Base-by-base conservation (phyloP, 2,888 invertebrate species). In the Melinaea menophilus region DNA sequence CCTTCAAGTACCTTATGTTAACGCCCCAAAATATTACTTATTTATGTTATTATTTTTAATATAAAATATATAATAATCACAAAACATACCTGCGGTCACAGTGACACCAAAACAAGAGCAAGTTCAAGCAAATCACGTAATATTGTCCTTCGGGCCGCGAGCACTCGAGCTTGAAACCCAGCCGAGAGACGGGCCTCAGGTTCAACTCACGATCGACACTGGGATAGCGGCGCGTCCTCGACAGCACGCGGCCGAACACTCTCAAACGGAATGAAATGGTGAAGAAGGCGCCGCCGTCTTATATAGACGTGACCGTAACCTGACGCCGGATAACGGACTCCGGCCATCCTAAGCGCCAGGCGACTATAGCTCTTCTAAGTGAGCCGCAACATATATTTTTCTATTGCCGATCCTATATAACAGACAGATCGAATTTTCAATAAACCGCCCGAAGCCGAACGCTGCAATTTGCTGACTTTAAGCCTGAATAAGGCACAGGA, bases 301-400 rank as follows among this genome's bases (percentile, higher is more conserved):
- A 84, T 90, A 90, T 90, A 90, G 90, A 90, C 90, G 84, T 85
- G 82, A 85, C 84, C 86, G 88, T 89, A 90, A 90, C 90, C 90
- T 90, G 90, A 88, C 90, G 88, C 88, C 86, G 88, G 84, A 90
- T 90, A 90, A 90, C 90, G 90, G 90, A 78, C 84, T 85, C 79
- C 77, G 73, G 74, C 77, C 77, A 77, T 75, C 80, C 72, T 74
- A 69, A 60, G 69, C 72, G 78, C 75, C 79, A 76, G 72, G 69
- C 83, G 73, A 86, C 73, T 79, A 71, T 76, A 75, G 71, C 78
- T 79, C 81, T 66, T 67, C 58, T 71, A 11, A n/a, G 58, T 33
- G 34, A 34, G 5, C 2, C 7, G 34, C 41, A 59, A 65, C 64
- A 61, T 22, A 46, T 55, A 54, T 58, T 58, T 63, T 69, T 60